Conservation (phyloP, 2,113 vertebrate species). For the Saguinus imperator region DNA sequence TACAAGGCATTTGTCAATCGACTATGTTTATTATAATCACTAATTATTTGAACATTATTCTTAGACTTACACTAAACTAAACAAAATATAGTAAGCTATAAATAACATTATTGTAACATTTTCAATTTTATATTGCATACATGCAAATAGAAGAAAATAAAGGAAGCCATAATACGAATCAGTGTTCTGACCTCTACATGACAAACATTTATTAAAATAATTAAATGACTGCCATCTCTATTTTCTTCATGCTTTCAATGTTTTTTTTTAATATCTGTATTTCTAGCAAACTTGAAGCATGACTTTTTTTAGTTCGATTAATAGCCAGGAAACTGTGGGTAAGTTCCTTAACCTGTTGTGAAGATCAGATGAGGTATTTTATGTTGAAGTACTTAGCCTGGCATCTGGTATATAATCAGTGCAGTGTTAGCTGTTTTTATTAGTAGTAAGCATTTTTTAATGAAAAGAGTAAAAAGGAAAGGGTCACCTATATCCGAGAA, state of each 20-base stretch:
- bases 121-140: background rate
- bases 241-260: background rate
- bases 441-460: slow-evolving; percentile 71
- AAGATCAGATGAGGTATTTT: slow-evolving; percentile 57
- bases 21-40: background rate
- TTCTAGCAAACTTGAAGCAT: slow-evolving; percentile 38
- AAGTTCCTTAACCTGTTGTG: slow-evolving; percentile 1
- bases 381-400: background rate
- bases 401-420: slow-evolving; percentile 27
- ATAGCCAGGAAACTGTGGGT: background rate
- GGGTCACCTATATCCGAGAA: slow-evolving; percentile 71
- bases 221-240: background rate
- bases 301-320: slow-evolving; percentile 31
- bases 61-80: background rate
- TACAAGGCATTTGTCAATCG: background rate
- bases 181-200: background rate
- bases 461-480: slow-evolving; percentile 68
- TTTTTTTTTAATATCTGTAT: slow-evolving; percentile 52
- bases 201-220: background rate
- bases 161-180: background rate
- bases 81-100: background rate
- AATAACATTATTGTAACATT: background rate
- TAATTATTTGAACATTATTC: slow-evolving; percentile 1
- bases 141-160: background rate
- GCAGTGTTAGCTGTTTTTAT: slow-evolving; percentile 28